Evolutionary conservation across 37 sponge, comb jelly and placozoan genomes (phyloP).

Genomic region (Beroe forskalii): DNA sequence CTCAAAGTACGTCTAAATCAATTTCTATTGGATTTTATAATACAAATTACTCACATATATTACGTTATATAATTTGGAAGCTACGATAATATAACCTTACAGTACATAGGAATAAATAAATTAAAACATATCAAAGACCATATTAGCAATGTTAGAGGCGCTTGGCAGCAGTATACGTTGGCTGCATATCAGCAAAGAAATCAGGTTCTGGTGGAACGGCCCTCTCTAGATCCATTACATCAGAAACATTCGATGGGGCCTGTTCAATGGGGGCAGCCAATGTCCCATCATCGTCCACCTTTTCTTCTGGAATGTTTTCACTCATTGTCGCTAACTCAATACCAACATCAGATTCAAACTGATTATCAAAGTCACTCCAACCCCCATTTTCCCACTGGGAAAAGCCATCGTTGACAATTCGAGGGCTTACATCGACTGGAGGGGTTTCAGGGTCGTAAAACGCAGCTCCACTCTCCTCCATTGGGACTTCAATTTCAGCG

Average conservation of each 20-base stretch:
- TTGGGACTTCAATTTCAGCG: background rate
- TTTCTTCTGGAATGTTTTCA: background rate
- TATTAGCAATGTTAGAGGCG: background rate
- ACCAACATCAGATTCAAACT: constrained; percentile 40
- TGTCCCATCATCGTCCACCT: background rate
- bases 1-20: too few species aligned
- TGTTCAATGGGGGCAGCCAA: background rate
- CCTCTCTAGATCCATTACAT: constrained; percentile 32
- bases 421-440: background rate
- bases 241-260: constrained; percentile 21
- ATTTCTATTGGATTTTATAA: too few species aligned
- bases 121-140: background rate
- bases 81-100: too few species aligned
- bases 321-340: background rate
- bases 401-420: background rate
- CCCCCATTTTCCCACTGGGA: constrained; percentile 50
- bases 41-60: too few species aligned
- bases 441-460: background rate
- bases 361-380: constrained; percentile 59
- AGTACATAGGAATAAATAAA: too few species aligned
- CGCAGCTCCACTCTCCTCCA: background rate
- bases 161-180: constrained; percentile 39
- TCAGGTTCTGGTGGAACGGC: background rate
- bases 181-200: constrained; percentile 61
- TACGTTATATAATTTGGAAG: too few species aligned